These are phyloP conservation scores for Drosophila borealis DNA, from an alignment of 2,888 invertebrate genomes.

Conservation along the genomic window DNA sequence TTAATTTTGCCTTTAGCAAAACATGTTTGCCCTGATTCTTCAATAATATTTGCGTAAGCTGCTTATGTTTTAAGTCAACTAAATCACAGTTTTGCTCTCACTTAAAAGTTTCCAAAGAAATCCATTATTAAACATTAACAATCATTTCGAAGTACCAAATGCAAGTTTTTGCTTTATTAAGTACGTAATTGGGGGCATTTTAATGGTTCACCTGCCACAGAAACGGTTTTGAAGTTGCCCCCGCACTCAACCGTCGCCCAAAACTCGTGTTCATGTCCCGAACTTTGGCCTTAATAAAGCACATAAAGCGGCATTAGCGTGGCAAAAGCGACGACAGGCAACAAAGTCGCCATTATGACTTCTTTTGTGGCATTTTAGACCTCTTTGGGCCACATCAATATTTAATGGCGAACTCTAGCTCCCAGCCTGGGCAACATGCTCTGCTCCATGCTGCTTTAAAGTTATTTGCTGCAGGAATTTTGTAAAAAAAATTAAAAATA, in stretches of 20 bases:
- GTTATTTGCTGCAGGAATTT: conserved; percentile 32
- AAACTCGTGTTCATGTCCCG: conserved; percentile 23
- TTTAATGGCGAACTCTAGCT: conserved; percentile 64
- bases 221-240: conserved; percentile 61
- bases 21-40: no score
- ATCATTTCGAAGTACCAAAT: conserved; percentile 22
- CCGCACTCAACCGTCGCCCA: background rate
- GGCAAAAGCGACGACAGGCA: conserved; percentile 47
- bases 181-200: conserved; percentile 64
- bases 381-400: conserved; percentile 75
- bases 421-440: background rate
- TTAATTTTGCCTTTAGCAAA: no score
- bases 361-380: conserved; percentile 78
- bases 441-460: conserved; percentile 27
- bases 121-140: conserved; percentile 16
- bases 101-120: background rate
- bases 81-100: background rate
- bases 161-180: conserved; percentile 50
- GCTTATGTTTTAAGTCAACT: background rate
- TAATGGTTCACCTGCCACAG: conserved; percentile 75
- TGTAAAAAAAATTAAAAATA: conserved; percentile 4
- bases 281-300: conserved; percentile 64
- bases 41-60: no score
- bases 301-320: conserved; percentile 75
- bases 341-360: conserved; percentile 74